A percentile compares a stretch with the other conserved stretches of the same genome.
These are phyloP conservation scores for Condylostylus longicornis DNA, from an alignment of 1,140 invertebrate species.

Conservation along the genomic window DNA sequence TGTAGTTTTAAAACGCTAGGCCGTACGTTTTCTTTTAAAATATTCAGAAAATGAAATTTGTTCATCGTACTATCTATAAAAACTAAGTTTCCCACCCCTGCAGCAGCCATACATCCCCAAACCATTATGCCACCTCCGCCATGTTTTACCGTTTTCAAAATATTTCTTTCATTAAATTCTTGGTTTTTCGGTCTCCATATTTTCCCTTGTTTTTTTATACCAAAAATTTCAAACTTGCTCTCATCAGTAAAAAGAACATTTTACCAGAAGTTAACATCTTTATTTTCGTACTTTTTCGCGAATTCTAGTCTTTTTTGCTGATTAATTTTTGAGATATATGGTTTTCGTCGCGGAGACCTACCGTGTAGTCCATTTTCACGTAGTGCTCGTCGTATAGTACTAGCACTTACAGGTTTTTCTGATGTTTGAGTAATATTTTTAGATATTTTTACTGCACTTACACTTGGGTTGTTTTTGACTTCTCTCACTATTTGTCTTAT, in stretches of 20 bases:
- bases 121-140: conserved; percentile 24
- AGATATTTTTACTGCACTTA: conserved; percentile 1
- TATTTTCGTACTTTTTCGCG: conserved; percentile 9
- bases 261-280: conserved; percentile 4
- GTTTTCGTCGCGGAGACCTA: conserved; percentile 1
- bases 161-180: conserved; percentile 10
- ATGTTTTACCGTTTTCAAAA: conserved; percentile 25
- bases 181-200: conserved; percentile 12
- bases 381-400: conserved; percentile 1
- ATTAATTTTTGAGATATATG: conserved; percentile 6
- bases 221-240: conserved; percentile 15
- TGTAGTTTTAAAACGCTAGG: conserved; percentile 10
- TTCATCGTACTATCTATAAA: conserved; percentile 14
- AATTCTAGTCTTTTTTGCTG: conserved; percentile 7
- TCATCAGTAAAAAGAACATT: conserved; percentile 15
- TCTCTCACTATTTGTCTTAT: not conserved
- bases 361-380: not conserved
- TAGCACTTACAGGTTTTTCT: conserved; percentile 1
- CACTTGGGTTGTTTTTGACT: not conserved
- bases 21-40: conserved; percentile 12
- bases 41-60: conserved; percentile 7
- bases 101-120: conserved; percentile 21
- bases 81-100: conserved; percentile 16
- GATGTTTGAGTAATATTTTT: conserved; percentile 1
- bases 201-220: conserved; percentile 5